A percentile compares a stretch with the other conserved stretches of the same genome.
Evolutionary conservation across 2,113 vertebrate species (phyloP).

Genomic region (Ctenodactylus gundi): DNA sequence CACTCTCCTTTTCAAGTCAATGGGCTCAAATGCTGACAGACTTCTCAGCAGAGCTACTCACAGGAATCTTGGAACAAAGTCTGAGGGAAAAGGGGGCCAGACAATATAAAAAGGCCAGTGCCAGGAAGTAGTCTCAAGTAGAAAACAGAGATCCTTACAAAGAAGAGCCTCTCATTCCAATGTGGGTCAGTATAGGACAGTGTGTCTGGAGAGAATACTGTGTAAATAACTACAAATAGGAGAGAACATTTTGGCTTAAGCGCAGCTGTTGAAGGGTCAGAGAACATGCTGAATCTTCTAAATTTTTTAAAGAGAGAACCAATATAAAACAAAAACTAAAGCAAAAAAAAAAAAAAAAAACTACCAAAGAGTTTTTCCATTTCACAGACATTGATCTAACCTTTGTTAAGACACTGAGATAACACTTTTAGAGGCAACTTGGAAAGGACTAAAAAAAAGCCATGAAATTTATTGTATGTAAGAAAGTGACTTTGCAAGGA

Average conservation of each 20-base stretch:
- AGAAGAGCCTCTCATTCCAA: background rate
- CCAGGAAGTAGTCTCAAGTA: background rate
- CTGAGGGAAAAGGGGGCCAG: background rate
- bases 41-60: background rate
- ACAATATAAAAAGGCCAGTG: background rate
- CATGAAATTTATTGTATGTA: background rate
- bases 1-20: background rate
- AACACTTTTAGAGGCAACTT: conserved; percentile 13
- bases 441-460: conserved; percentile 34
- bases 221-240: background rate
- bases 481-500: background rate
- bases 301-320: background rate
- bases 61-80: background rate
- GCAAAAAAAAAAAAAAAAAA: background rate
- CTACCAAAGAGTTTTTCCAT: background rate
- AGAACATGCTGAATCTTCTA: background rate
- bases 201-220: background rate
- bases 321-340: background rate
- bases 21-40: conserved; percentile 11
- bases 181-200: background rate
- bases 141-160: conserved; percentile 8
- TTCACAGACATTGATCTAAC: background rate
- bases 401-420: background rate
- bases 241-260: background rate
- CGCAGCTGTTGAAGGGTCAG: background rate